Evolutionary conservation across 2,113 vertebrate genomes (phyloP), one percentile per base, ranked within the genome.

Genomic region (Eretmochelys imbricata): DNA sequence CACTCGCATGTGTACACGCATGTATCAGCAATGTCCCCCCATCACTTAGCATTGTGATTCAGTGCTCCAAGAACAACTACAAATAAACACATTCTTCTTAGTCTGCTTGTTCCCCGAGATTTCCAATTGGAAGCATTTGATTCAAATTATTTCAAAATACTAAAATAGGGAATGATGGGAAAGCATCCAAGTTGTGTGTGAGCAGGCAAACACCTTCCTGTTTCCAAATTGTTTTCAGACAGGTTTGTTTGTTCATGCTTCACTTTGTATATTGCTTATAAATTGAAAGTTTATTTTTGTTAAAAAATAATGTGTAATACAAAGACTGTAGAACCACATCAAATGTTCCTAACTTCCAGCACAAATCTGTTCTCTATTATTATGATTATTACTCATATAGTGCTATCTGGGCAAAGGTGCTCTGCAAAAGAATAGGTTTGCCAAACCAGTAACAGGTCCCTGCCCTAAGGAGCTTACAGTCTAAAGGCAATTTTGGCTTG

Each of bases 311-410:
- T 29, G 10, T 29, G 82, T 96, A 94, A 96, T 95, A 97, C 96
- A 95, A 89, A 93, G 91, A 62, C 78, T 91, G 62, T 25, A 95
- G 90, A 97, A 96, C 95, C 91, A 97, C 96, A 97, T 95, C 94
- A 96, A 89, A 97, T 97, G 90, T 93, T 96, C 91, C 79, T 92
- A 93, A 94, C 93, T 96, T 89, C 87, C 89, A 95, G 81, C 59
- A 62, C 87, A 92, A 98, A 97, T 97, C 94, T 97, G 96, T 91
- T 97, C 93, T 97, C 94, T 97, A 91, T 93, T 95, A 97, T 94
- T 95, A 93, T 87, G 89, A 59, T 82, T 81, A 92, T 89, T 93
- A 92, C 0, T 0, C 92, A 94, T 95, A 91, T 82, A 93, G 84
- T 69, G 53, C 11, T 93, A 69, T 96, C 96, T 88, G 90, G 92